These are phyloP conservation scores for Polyommatus icarus DNA, from an alignment of 2,888 invertebrate genomes.

Conservation along the genomic window DNA sequence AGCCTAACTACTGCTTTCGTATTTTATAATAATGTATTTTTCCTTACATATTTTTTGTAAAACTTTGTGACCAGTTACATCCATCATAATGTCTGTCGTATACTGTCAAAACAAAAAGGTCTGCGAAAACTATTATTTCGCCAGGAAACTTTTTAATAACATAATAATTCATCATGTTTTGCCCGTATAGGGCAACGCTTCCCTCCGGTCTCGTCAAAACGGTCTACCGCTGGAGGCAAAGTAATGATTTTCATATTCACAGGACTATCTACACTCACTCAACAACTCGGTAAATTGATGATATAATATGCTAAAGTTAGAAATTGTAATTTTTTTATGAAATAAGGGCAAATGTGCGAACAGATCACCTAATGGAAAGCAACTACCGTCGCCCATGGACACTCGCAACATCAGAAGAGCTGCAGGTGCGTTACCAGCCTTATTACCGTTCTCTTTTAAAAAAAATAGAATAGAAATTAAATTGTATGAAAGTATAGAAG, in stretches of 20 bases:
- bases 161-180: constrained; percentile 6
- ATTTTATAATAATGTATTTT: neutral
- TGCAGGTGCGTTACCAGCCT: no score
- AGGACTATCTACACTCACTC: neutral
- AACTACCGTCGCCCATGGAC: no score
- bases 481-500: no score
- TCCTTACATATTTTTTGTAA: neutral
- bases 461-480: no score
- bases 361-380: no score
- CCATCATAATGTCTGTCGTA: constrained; percentile 22
- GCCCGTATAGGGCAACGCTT: neutral
- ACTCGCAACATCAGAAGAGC: no score
- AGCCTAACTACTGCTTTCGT: neutral
- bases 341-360: no score
- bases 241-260: neutral
- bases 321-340: neutral
- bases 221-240: neutral
- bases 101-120: constrained; percentile 21
- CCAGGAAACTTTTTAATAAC: constrained; percentile 16
- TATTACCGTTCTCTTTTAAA: no score
- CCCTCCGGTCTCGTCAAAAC: neutral
- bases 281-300: neutral
- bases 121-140: constrained; percentile 10
- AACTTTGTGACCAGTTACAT: constrained; percentile 1
- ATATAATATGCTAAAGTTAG: neutral